These are phyloP conservation scores for Ammodytes marinus DNA, from an alignment of 2,113 vertebrate genomes.

Conservation along the genomic window DNA sequence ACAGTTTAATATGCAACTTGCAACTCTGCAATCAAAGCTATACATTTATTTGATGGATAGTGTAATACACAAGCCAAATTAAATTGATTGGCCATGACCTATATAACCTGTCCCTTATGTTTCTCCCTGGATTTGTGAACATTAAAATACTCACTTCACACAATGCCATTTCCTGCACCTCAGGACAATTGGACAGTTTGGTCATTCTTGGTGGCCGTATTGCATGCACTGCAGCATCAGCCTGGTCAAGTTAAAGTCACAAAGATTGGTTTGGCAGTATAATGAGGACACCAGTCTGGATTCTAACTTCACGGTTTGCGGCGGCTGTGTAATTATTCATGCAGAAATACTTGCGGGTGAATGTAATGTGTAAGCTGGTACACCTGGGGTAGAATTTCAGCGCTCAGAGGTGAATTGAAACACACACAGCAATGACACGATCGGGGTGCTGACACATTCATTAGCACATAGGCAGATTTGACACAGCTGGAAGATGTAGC, in stretches of 20 bases:
- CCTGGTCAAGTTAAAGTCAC: constrained; percentile 33
- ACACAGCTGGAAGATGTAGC: constrained; percentile 81
- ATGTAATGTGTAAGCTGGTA: constrained; percentile 70
- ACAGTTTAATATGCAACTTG: not conserved
- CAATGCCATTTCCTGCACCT: not conserved
- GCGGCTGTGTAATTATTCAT: constrained; percentile 66
- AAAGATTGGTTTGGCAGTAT: constrained; percentile 43
- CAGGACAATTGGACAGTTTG: not conserved
- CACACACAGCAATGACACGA: constrained; percentile 80
- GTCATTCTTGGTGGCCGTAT: constrained; percentile 14
- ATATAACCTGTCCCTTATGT: constrained; percentile 7
- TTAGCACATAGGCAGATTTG: constrained; percentile 84
- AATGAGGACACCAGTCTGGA: constrained; percentile 41
- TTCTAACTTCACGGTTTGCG: constrained; percentile 36
- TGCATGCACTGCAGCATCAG: constrained; percentile 1
- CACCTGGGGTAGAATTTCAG: constrained; percentile 70
- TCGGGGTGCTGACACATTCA: constrained; percentile 80
- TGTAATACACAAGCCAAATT: no score
- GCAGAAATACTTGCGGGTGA: constrained; percentile 66
- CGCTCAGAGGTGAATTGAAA: constrained; percentile 82
- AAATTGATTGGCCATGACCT: not conserved
- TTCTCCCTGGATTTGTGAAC: not conserved
- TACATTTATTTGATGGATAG: not conserved
- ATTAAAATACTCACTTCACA: not conserved
- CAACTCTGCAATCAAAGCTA: not conserved